Percentiles rank a stretch among this genome's conserved stretches.
These are phyloP conservation scores for Iguana delicatissima DNA, from an alignment of 2,797 vertebrate genomes.

Conservation along the genomic window DNA sequence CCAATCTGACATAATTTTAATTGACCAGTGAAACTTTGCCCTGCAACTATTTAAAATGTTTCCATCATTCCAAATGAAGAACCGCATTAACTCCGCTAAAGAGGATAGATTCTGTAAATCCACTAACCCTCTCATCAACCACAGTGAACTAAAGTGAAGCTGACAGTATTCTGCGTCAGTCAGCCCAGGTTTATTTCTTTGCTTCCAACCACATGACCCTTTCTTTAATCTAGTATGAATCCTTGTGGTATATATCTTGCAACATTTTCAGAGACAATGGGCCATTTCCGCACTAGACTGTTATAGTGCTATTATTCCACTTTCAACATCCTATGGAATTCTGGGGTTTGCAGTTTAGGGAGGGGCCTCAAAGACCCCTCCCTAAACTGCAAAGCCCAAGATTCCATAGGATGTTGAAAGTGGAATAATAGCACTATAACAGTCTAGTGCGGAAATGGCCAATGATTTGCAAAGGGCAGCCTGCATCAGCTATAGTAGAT, in stretches of 20 bases:
- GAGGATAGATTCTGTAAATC: slow-evolving; percentile 81
- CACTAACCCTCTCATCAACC: slow-evolving; percentile 80
- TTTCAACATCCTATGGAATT: too few species aligned
- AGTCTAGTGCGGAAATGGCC: too few species aligned
- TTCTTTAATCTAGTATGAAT: slow-evolving; percentile 45
- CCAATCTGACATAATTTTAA: slow-evolving; percentile 46
- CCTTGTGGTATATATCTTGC: not conserved
- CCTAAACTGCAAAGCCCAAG: too few species aligned
- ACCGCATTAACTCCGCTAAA: slow-evolving; percentile 67
- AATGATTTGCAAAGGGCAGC: not conserved
- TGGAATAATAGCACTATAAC: too few species aligned
- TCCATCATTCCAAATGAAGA: slow-evolving; percentile 54
- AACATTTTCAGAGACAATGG: not conserved
- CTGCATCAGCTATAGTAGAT: not conserved
- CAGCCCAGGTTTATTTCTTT: slow-evolving; percentile 53
- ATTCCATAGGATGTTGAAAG: too few species aligned
- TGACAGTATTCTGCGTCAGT: slow-evolving; percentile 66
- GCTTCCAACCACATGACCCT: slow-evolving; percentile 47
- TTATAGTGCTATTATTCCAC: too few species aligned
- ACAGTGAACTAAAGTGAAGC: slow-evolving; percentile 63
- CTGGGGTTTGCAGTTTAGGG: too few species aligned
- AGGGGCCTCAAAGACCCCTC: too few species aligned
- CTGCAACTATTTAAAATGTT: slow-evolving; percentile 60
- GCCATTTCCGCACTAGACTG: too few species aligned
- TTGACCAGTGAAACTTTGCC: slow-evolving; percentile 46